These are phyloP conservation scores for Rhingia campestris DNA, from an alignment of 2,888 invertebrate species.

Conservation along the genomic window DNA sequence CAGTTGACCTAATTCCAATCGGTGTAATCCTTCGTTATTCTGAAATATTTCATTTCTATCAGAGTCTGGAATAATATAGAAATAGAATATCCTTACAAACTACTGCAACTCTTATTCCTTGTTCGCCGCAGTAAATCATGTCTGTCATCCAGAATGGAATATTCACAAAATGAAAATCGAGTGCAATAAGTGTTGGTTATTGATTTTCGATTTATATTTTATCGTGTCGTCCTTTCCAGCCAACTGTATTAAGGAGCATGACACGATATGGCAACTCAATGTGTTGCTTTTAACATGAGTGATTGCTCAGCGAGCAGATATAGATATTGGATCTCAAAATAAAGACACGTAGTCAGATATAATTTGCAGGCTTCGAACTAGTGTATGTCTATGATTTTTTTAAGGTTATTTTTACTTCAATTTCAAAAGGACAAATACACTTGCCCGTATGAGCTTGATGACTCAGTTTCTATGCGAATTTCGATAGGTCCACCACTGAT, in stretches of 20 bases:
- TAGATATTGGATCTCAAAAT: neutral
- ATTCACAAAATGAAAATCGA: slow-evolving; percentile 5
- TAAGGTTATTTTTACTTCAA: too few species aligned
- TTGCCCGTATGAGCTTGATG: too few species aligned
- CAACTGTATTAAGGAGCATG: neutral
- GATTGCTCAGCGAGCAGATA: neutral
- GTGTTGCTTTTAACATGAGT: neutral
- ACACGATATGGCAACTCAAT: neutral
- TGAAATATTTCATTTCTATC: neutral
- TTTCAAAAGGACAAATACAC: too few species aligned
- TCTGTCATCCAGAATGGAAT: slow-evolving; percentile 33
- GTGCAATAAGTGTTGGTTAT: slow-evolving; percentile 45
- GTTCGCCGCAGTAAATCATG: slow-evolving; percentile 24
- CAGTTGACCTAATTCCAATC: neutral
- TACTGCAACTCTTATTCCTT: neutral
- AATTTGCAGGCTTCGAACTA: too few species aligned
- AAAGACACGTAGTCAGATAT: neutral
- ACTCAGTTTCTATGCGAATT: too few species aligned
- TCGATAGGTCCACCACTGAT: too few species aligned
- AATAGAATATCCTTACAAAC: slow-evolving; percentile 12
- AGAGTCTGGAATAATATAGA: too few species aligned
- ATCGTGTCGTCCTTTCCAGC: slow-evolving; percentile 17
- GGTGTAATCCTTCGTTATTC: slow-evolving; percentile 1
- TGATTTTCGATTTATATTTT: slow-evolving; percentile 50
- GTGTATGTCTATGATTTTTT: too few species aligned